Percentiles rank a stretch among this genome's conserved stretches.
phyloP scores from a whole-genome alignment of 2,888 invertebrate genomes.

The Drosophila colorata region DNA sequence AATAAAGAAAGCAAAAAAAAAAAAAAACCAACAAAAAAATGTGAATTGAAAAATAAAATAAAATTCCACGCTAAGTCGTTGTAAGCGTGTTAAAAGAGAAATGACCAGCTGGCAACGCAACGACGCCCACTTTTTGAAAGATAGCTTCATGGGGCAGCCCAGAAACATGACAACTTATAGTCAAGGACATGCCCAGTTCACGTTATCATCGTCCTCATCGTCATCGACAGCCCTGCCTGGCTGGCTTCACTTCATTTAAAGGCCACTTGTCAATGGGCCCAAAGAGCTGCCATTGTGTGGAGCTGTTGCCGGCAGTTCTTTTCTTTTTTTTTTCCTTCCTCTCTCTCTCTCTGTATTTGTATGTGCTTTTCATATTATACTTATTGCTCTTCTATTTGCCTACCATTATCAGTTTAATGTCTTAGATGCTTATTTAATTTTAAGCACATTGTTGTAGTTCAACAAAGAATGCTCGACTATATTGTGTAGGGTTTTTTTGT shows the following conservation, averaged over 20 bases:
- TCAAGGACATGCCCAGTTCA: slow-evolving; percentile 62
- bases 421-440: slow-evolving; percentile 47
- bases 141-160: slow-evolving; percentile 16
- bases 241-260: slow-evolving; percentile 72
- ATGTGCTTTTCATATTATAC: slow-evolving; percentile 44
- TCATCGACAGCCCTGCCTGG: slow-evolving; percentile 15
- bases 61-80: slow-evolving; percentile 62
- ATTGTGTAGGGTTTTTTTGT: neutral
- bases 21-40: slow-evolving; percentile 18
- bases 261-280: slow-evolving; percentile 70
- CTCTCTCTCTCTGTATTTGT: slow-evolving; percentile 17
- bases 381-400: slow-evolving; percentile 37
- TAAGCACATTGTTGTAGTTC: slow-evolving; percentile 7
- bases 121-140: slow-evolving; percentile 21
- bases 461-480: neutral
- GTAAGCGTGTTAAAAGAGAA: slow-evolving; percentile 61
- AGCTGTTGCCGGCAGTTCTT: slow-evolving; percentile 26
- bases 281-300: slow-evolving; percentile 43
- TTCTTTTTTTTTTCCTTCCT: neutral
- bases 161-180: slow-evolving; percentile 59
- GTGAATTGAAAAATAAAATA: slow-evolving; percentile 37
- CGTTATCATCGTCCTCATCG: slow-evolving; percentile 21
- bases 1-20: slow-evolving; percentile 15
- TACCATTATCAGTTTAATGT: slow-evolving; percentile 39
- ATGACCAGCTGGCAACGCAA: slow-evolving; percentile 33